Evolutionary conservation across 2,797 vertebrate species (phyloP).

Genomic region (Sebastes cheni): DNA sequence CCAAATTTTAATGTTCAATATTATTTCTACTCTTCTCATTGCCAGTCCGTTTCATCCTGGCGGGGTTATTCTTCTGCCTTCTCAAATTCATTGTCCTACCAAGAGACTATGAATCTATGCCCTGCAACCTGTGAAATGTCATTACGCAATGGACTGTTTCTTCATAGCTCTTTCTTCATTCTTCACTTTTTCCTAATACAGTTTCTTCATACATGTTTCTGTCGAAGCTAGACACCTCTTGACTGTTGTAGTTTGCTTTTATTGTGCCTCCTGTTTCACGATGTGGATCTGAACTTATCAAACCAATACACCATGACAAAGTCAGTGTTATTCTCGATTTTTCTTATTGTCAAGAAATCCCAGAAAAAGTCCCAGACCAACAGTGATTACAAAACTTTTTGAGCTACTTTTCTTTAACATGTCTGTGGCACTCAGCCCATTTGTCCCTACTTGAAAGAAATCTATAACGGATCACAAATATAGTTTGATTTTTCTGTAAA

Average conservation of each 20-base stretch:
- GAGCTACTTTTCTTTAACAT: neutral
- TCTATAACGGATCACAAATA: neutral
- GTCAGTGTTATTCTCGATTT: neutral
- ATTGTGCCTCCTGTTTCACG: neutral
- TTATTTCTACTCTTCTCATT: conserved; percentile 34
- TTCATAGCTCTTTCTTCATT: neutral
- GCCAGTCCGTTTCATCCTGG: neutral
- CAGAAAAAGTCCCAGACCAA: neutral
- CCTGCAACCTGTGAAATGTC: conserved; percentile 6
- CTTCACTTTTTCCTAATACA: neutral
- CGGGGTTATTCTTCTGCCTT: conserved; percentile 2
- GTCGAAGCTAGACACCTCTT: conserved; percentile 6
- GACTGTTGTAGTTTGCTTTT: neutral
- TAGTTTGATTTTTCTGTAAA: neutral
- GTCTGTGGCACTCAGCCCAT: neutral
- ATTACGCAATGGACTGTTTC: conserved; percentile 3
- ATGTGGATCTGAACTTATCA: neutral
- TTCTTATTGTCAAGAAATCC: neutral
- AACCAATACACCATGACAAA: neutral
- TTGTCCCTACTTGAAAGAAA: neutral
- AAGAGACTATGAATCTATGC: neutral
- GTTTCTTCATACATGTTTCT: neutral
- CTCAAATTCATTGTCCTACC: conserved; percentile 5
- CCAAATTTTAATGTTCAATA: conserved; percentile 48
- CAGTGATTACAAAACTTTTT: neutral